Evolutionary conservation across 37 sponge, comb jelly and placozoan genomes (phyloP), one percentile per base, ranked within the genome.

Genomic region (Cliona cf. orientalis): DNA sequence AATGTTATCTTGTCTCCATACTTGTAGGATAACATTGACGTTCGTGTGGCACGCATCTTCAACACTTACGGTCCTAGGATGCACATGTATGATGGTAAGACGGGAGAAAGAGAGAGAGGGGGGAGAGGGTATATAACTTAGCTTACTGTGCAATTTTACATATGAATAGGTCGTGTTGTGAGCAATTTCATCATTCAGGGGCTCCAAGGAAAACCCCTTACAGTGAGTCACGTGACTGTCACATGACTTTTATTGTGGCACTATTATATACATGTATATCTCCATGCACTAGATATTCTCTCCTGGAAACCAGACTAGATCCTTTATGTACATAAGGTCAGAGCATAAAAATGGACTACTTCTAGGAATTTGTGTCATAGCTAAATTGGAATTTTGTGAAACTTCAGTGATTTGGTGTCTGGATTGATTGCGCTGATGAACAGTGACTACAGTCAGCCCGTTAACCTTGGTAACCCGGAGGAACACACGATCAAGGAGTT

Each of bases 111-210:
- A n/a, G n/a, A n/a, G 59, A 21, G 42, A 23, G 56, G n/a, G n/a
- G n/a, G n/a, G n/a, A n/a, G n/a, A n/a, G n/a, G n/a, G n/a, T n/a
- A n/a, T n/a, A n/a, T n/a, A n/a, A n/a, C n/a, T n/a, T n/a, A n/a
- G n/a, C n/a, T n/a, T n/a, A n/a, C n/a, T n/a, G n/a, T n/a, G n/a
- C n/a, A n/a, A n/a, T n/a, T n/a, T n/a, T n/a, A n/a, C n/a, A n/a
- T 78, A 66, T 78, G 79, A 32, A 5, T 17, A 93, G 94, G 94
- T 42, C 63, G 97, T 44, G 97, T 97, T 32, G 95, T 97, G 28
- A 97, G 95, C 62, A 97, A 97, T 85, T 97, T 97, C 71, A 91
- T 97, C 42, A 87, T 97, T 23, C 95, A 97, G 56, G 93, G 93
- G 31, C 80, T 97, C 14, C 72, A 86, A 36, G 89, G 89, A 21